These are phyloP conservation scores for Larimichthys crocea DNA, from an alignment of 2,113 vertebrate genomes.

Conservation along the genomic window DNA sequence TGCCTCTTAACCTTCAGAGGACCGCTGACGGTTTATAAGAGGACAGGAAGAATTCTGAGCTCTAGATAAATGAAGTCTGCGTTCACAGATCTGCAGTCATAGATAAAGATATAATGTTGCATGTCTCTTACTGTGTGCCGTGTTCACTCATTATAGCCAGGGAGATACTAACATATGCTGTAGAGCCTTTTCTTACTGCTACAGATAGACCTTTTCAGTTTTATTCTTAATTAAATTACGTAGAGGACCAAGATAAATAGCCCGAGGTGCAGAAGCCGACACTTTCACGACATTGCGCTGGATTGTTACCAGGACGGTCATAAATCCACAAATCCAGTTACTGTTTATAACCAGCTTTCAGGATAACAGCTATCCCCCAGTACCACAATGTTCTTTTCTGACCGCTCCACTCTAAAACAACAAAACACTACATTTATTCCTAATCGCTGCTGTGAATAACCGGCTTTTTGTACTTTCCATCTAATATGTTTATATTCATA, in stretches of 20 bases:
- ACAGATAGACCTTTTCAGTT: constrained; percentile 15
- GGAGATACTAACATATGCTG: neutral
- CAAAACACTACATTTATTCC: neutral
- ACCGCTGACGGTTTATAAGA: neutral
- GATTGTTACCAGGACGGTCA: constrained; percentile 16
- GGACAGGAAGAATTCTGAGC: neutral
- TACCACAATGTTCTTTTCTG: neutral
- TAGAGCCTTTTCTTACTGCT: neutral
- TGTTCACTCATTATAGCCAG: neutral
- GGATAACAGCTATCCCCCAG: neutral
- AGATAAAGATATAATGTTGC: neutral
- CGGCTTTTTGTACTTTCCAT: too few relatives aligned
- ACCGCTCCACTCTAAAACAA: neutral
- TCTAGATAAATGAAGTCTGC: neutral
- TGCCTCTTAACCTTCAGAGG: constrained; percentile 10
- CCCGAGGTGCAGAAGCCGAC: neutral
- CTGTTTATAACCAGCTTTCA: constrained; percentile 14
- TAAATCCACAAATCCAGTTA: constrained; percentile 39
- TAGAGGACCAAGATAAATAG: constrained; percentile 41
- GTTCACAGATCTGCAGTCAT: neutral
- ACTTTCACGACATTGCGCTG: constrained; percentile 29
- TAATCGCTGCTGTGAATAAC: neutral
- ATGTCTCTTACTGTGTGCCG: neutral
- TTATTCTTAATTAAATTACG: constrained; percentile 55
- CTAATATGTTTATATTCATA: neutral